Percentiles rank a stretch among this genome's conserved stretches.
Evolutionary conservation across 2,797 vertebrate species (phyloP).

Genomic region (Rhinatrema bivittatum): DNA sequence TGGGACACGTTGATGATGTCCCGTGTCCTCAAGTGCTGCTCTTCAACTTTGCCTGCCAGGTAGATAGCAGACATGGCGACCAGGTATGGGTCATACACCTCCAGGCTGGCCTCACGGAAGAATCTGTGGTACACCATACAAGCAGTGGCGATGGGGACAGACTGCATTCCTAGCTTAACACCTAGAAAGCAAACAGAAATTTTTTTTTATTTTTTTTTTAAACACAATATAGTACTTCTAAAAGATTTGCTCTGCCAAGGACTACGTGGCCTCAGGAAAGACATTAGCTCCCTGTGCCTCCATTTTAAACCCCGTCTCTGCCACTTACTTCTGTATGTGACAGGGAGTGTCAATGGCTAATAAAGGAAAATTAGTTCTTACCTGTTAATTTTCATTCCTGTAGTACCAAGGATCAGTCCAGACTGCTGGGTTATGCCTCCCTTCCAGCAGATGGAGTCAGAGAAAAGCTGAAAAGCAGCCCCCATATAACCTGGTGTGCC

Average conservation of each 20-base stretch:
- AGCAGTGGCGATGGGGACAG: conserved; percentile 74
- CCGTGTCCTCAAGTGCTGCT: conserved; percentile 74
- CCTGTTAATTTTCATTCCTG: no score
- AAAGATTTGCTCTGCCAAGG: not conserved
- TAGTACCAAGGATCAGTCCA: no score
- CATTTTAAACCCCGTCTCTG: no score
- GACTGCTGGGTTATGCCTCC: no score
- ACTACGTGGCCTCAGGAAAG: not conserved
- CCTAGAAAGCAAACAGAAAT: conserved; percentile 47
- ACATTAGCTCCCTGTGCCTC: no score
- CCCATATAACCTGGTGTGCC: no score
- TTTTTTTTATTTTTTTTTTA: no score
- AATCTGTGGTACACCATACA: conserved; percentile 81
- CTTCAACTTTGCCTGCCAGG: conserved; percentile 81
- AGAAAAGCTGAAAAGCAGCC: no score
- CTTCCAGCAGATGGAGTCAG: no score
- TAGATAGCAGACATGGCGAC: conserved; percentile 82
- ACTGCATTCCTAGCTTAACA: conserved; percentile 77
- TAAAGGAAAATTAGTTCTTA: no score
- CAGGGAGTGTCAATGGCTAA: no score
- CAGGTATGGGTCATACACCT: conserved; percentile 71
- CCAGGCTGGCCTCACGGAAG: conserved; percentile 53
- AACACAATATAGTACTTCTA: not conserved
- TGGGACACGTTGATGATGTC: conserved; percentile 79
- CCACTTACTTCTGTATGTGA: no score